A percentile compares a stretch with the other conserved stretches of the same genome.
Conservation (phyloP, 2,888 invertebrate genomes). For the Halictus ligatus region DNA sequence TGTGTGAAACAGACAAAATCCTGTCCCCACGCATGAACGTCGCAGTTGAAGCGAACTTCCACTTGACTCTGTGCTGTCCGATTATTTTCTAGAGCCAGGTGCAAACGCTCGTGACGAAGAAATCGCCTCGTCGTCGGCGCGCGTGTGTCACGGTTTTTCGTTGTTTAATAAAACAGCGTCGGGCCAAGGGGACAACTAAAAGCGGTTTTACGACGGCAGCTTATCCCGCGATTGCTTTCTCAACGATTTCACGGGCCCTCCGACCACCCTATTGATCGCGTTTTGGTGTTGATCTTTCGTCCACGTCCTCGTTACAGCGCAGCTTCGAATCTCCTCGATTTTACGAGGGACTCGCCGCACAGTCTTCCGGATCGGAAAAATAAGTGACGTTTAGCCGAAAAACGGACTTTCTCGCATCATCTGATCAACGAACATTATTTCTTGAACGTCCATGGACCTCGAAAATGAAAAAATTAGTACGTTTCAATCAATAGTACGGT, state of each 20-base stretch:
- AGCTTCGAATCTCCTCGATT: constrained; percentile 29
- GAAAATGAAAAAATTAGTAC: too few relatives aligned
- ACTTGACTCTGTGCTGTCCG: neutral
- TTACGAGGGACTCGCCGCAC: constrained; percentile 32
- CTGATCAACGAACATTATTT: too few relatives aligned
- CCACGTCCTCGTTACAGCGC: constrained; percentile 23
- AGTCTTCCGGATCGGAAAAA: too few relatives aligned
- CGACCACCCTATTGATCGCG: constrained; percentile 39
- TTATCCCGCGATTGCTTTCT: constrained; percentile 18
- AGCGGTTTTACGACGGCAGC: constrained; percentile 9
- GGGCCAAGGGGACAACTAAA: neutral
- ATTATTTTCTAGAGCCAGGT: neutral
- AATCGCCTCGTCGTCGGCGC: too few relatives aligned
- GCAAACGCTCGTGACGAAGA: neutral
- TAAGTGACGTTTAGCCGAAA: too few relatives aligned
- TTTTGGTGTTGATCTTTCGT: constrained; percentile 54
- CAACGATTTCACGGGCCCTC: constrained; percentile 28
- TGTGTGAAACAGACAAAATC: neutral
- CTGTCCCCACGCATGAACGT: neutral
- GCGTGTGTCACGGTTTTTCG: neutral
- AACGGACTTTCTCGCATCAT: too few relatives aligned
- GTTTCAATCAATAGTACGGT: too few relatives aligned
- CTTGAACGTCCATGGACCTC: too few relatives aligned
- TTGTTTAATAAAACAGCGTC: neutral
- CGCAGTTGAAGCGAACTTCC: neutral